Evolutionary conservation across 2,113 vertebrate genomes (phyloP), one percentile per base, ranked within the genome.

Genomic region (Syngnathus floridae): DNA sequence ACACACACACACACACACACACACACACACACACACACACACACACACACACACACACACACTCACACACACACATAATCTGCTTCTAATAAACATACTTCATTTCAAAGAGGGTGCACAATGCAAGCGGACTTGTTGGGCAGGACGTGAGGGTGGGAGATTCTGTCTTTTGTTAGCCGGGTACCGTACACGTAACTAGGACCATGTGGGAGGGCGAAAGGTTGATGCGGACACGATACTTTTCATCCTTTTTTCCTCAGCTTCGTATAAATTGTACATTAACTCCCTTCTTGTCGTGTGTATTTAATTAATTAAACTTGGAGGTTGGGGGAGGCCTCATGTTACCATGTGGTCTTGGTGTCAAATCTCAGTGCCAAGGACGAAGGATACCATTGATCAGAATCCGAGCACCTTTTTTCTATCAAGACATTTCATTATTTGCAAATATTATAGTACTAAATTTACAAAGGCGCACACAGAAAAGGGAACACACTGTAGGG

Each of bases 61-160:
- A 41, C 51, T 55, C 58, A 35, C 65, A 76, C 48, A 51, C 48
- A 21, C 67, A 69, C 46, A 60, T 64, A 77, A 87, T 73, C 88
- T 92, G 89, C 80, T 90, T 88, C 77, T 82, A 87, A 92, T 92
- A 89, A 91, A 82, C 70, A 64, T 67, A 80, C 67, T 84, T 84
- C 58, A 72, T 89, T 88, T 89, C 81, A 89, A 88, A 88, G 84
- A 81, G 62, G 57, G 72, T 68, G 73, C 70, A 70, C 73, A 13
- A 67, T 67, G 69, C 52, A 48, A 74, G 43, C 70, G 77, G 65
- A 65, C 82, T 84, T 77, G 48, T 63, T 72, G 66, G 57, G 70
- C 72, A 63, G 68, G 64, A 73, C 61, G 48, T 37, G 61, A 69
- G 46, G 63, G 68, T 58, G 61, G 69, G 67, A 19, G 64, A 68